Base-by-base conservation (phyloP, 2,113 vertebrate genomes). In the Pterocles orientalis region DNA sequence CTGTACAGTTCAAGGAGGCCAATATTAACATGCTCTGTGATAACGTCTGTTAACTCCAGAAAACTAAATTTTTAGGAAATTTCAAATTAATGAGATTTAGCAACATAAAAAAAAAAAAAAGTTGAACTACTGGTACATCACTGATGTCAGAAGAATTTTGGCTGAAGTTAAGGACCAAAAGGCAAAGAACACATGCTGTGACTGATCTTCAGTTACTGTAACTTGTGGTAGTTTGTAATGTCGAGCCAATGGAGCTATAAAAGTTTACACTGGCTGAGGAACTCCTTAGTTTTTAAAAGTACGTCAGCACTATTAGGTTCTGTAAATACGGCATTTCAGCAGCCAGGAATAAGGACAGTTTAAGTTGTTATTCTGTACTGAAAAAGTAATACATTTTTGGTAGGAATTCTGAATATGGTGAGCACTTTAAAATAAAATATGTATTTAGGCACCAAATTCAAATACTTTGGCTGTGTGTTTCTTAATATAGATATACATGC, bases 111-210 rank as follows among this genome's bases (percentile, higher is more conserved):
- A 18, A 48, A 33, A 14, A n/a, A 14, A 21, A 25, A 68, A 2
- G 9, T 21, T 82, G 7, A 78, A 82, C 41, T 57, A 41, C 20
- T 66, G n/a, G 18, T 85, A 16, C 16, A 29, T 47, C 3, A 1
- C 11, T 76, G 53, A 14, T 56, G 13, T 68, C 53, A 47, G 28
- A 75, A 62, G 31, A 64, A 34, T 41, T 79, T 82, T 80, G 10
- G 3, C 62, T n/a, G 33, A 78, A 29, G 8, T 82, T 75, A 50
- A 71, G 70, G 64, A 76, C 14, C 13, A 54, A 80, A 90, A 72
- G 34, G 16, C 26, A 10, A 21, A 92, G 28, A 92, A 23, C 9
- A 3, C 6, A 3, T 41, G 12, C 15, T 0, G 0, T 47, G 66
- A 47, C 8, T 56, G 11, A 31, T 76, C 45, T 54, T 80, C 20